Percentiles rank a stretch among this genome's conserved stretches.
Conservation (phyloP, 2,113 vertebrate species). For the Erinaceus europaeus region DNA sequence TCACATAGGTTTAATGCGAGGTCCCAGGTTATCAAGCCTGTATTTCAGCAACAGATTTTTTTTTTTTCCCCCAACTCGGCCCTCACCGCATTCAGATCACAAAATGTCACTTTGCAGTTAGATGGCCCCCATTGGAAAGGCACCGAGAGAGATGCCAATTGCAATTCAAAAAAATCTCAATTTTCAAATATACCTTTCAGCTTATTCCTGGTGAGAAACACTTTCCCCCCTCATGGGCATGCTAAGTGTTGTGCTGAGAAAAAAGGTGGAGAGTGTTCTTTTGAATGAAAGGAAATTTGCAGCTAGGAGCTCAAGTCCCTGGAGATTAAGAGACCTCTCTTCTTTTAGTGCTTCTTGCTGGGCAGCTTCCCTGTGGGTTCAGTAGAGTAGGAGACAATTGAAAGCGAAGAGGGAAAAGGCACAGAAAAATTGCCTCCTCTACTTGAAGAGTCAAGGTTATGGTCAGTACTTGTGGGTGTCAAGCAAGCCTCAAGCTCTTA, state of each 20-base stretch:
- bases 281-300: constrained; percentile 65
- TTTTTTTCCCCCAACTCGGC: constrained; percentile 42
- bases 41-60: constrained; percentile 58
- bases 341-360: neutral
- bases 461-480: neutral
- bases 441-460: constrained; percentile 9
- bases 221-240: constrained; percentile 1
- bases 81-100: constrained; percentile 22
- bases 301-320: constrained; percentile 36
- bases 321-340: constrained; percentile 7
- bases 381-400: neutral
- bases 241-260: constrained; percentile 36
- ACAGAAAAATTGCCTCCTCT: neutral
- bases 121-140: constrained; percentile 42
- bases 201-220: constrained; percentile 54
- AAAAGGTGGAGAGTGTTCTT: constrained; percentile 54
- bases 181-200: constrained; percentile 67
- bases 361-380: neutral
- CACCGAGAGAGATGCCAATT: constrained; percentile 22
- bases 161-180: constrained; percentile 52
- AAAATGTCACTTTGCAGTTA: constrained; percentile 70
- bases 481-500: neutral
- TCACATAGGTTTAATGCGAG: constrained; percentile 28
- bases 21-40: constrained; percentile 35
- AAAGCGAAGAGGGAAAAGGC: constrained; percentile 11